Percentiles rank a stretch among this genome's conserved stretches.
These are phyloP conservation scores for Myotis pilosus DNA, from an alignment of 2,797 vertebrate genomes.

Conservation along the genomic window DNA sequence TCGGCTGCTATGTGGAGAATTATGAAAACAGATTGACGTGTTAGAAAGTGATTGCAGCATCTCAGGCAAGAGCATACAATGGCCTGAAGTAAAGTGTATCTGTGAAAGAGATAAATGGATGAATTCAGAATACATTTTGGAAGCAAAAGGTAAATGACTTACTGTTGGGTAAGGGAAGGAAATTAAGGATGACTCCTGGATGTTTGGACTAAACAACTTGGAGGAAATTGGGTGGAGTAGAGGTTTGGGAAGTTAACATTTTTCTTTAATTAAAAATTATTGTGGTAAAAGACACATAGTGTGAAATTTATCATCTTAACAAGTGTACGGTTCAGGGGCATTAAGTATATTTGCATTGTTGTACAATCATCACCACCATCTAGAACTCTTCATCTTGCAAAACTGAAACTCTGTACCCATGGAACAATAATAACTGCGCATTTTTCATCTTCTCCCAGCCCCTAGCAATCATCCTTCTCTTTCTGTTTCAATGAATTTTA, in stretches of 20 bases:
- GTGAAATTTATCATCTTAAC: background rate
- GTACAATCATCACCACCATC: background rate
- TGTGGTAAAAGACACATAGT: background rate
- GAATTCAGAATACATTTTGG: background rate
- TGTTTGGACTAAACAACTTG: background rate
- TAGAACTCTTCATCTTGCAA: background rate
- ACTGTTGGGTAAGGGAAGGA: background rate
- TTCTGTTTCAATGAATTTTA: background rate
- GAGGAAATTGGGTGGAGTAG: background rate
- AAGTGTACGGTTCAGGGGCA: background rate
- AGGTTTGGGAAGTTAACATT: background rate
- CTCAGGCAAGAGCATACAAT: background rate
- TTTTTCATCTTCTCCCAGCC: background rate
- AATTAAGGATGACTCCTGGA: background rate
- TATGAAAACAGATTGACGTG: background rate
- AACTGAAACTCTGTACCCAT: background rate
- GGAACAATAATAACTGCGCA: background rate
- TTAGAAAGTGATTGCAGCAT: background rate
- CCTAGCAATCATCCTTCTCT: background rate
- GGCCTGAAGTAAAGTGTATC: background rate
- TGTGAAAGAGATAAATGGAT: background rate
- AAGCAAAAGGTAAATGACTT: slow-evolving; percentile 6
- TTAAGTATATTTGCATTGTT: background rate
- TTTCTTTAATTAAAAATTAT: background rate
- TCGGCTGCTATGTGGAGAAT: background rate